Evolutionary conservation across 2,888 invertebrate species (phyloP).

Genomic region (Cheilosia pagana): DNA sequence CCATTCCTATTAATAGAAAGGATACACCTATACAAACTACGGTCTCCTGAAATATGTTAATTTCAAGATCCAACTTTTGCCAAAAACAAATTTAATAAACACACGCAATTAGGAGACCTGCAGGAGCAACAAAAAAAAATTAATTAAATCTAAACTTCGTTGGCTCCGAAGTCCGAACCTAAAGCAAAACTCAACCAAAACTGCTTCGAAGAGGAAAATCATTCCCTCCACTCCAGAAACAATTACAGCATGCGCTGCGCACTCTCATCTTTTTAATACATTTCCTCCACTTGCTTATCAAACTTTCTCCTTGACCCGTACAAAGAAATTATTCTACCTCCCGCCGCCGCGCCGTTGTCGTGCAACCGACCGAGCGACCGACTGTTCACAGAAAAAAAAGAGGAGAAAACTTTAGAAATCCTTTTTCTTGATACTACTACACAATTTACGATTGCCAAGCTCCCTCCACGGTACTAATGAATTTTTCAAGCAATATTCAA

Average conservation of each 20-base stretch:
- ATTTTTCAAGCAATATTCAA: conserved; percentile 62
- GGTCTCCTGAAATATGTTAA: conserved; percentile 2
- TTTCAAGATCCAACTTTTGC: background rate
- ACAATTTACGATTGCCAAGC: conserved; percentile 57
- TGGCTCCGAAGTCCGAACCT: background rate
- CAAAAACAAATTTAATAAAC: conserved; percentile 17
- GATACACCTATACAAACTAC: no score
- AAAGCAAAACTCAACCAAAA: conserved; percentile 3
- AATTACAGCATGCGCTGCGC: conserved; percentile 2
- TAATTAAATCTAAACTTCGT: conserved; percentile 32
- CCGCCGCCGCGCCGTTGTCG: background rate
- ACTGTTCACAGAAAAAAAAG: background rate
- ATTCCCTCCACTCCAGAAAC: background rate
- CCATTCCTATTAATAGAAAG: no score
- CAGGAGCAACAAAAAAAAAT: conserved; percentile 17
- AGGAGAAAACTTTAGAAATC: conserved; percentile 34
- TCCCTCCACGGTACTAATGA: conserved; percentile 51
- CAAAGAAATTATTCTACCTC: conserved; percentile 7
- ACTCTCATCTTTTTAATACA: conserved; percentile 22
- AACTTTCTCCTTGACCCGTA: conserved; percentile 42
- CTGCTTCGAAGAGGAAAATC: conserved; percentile 14
- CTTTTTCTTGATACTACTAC: conserved; percentile 37
- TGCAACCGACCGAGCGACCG: no score
- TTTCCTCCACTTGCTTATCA: conserved; percentile 2
- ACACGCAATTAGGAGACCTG: background rate